Evolutionary conservation across 2,888 invertebrate genomes (phyloP).

Genomic region (Noctua janthe): DNA sequence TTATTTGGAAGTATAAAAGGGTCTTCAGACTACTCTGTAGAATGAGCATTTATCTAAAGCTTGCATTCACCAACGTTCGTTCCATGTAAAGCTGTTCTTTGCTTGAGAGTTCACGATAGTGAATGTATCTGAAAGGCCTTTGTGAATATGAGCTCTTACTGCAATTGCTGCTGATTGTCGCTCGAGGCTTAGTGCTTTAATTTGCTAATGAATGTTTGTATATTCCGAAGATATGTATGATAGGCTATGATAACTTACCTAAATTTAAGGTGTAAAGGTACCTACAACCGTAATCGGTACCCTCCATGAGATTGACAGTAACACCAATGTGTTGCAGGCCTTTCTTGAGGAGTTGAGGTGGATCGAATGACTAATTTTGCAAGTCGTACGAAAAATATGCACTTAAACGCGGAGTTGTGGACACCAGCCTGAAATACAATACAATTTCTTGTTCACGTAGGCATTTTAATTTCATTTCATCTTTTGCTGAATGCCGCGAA

Average conservation of each 20-base stretch:
- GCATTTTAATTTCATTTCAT: background rate
- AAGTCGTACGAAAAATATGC: background rate
- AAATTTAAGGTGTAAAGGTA: background rate
- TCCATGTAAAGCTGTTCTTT: constrained; percentile 30
- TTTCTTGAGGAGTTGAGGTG: background rate
- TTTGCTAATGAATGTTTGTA: constrained; percentile 1
- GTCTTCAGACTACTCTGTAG: constrained; percentile 20
- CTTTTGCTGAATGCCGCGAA: constrained; percentile 5
- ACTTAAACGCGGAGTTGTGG: background rate
- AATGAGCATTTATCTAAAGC: constrained; percentile 26
- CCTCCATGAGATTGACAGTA: background rate
- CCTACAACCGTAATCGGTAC: too few species aligned
- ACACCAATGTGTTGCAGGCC: background rate
- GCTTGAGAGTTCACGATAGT: constrained; percentile 26
- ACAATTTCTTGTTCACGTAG: background rate
- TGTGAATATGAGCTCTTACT: constrained; percentile 27
- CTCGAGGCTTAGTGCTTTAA: constrained; percentile 26
- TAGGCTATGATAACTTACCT: background rate
- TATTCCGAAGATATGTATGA: background rate
- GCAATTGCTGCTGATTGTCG: constrained; percentile 9
- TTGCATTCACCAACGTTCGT: constrained; percentile 21
- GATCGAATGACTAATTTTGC: background rate
- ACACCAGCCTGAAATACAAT: background rate
- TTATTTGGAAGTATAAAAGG: constrained; percentile 31
- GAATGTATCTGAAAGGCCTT: constrained; percentile 33